A percentile compares a stretch with the other conserved stretches of the same genome.
phyloP scores from a whole-genome alignment of 1,140 invertebrate genomes.

The Scaptodrosophila lebanonensis region DNA sequence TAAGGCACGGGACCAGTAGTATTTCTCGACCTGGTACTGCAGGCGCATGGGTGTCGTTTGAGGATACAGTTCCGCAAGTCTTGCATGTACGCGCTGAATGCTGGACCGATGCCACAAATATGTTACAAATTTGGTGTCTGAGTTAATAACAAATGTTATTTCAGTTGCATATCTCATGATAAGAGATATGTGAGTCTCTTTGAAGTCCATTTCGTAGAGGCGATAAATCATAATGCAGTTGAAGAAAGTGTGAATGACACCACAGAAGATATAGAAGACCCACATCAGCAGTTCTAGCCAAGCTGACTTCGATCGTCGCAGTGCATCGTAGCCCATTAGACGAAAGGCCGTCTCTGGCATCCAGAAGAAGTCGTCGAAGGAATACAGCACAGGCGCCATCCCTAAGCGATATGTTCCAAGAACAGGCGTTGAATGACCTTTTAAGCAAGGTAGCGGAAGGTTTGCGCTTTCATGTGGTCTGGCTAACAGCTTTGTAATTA shows the following conservation, averaged over 20 bases:
- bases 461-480: too few species aligned
- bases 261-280: conserved; percentile 25
- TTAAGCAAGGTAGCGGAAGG: too few species aligned
- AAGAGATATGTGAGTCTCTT: conserved; percentile 4
- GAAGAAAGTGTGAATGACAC: conserved; percentile 11
- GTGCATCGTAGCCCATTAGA: conserved; percentile 31
- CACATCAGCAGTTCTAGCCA: not conserved
- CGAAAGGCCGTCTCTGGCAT: conserved; percentile 14
- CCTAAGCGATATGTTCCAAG: too few species aligned
- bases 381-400: conserved; percentile 21
- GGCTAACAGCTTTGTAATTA: too few species aligned
- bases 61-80: conserved; percentile 30
- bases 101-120: conserved; percentile 1
- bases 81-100: conserved; percentile 23
- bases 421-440: too few species aligned
- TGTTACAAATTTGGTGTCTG: conserved; percentile 43
- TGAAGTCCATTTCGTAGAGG: conserved; percentile 20
- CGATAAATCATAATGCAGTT: conserved; percentile 22
- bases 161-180: conserved; percentile 40
- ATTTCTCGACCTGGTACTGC: conserved; percentile 30
- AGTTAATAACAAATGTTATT: conserved; percentile 42
- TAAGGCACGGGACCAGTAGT: conserved; percentile 33
- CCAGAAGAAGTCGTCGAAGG: conserved; percentile 34
- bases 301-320: not conserved
- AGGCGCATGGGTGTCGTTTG: conserved; percentile 7